Conservation (phyloP, 2,797 vertebrate species). For the Somateria mollissima region DNA sequence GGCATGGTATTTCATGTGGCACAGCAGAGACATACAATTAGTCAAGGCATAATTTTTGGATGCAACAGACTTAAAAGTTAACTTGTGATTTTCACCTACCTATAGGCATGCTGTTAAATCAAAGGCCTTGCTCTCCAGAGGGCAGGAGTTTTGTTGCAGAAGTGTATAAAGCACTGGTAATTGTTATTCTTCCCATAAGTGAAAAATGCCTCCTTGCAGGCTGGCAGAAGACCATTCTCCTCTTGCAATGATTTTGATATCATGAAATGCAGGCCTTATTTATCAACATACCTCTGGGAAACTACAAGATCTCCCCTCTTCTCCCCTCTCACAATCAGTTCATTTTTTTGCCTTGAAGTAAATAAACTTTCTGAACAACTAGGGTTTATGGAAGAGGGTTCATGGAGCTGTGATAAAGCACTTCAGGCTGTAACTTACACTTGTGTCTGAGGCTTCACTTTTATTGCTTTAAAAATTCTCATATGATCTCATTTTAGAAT, state of each 20-base stretch:
- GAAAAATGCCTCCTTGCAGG: neutral
- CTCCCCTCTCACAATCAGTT: neutral
- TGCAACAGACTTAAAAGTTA: neutral
- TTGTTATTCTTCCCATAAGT: neutral
- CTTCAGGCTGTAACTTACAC: slow-evolving; percentile 52
- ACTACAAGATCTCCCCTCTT: neutral
- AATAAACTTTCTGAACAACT: slow-evolving; percentile 42
- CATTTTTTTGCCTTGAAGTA: slow-evolving; percentile 36
- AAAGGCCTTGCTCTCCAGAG: neutral
- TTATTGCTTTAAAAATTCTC: slow-evolving; percentile 56
- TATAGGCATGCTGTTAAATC: neutral
- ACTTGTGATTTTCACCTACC: neutral
- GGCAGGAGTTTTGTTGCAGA: neutral
- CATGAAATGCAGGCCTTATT: neutral
- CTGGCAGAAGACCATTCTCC: neutral
- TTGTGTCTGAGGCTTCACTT: slow-evolving; percentile 57
- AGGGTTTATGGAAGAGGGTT: slow-evolving; percentile 50
- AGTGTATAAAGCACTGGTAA: neutral
- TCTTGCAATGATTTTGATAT: neutral
- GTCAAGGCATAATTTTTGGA: neutral
- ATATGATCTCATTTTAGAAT: slow-evolving; percentile 56
- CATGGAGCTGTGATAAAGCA: slow-evolving; percentile 63
- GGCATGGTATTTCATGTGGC: neutral
- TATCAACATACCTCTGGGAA: neutral
- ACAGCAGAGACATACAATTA: neutral